These are phyloP conservation scores for Liparis tanakae DNA, from an alignment of 2,797 vertebrate species.

Conservation along the genomic window DNA sequence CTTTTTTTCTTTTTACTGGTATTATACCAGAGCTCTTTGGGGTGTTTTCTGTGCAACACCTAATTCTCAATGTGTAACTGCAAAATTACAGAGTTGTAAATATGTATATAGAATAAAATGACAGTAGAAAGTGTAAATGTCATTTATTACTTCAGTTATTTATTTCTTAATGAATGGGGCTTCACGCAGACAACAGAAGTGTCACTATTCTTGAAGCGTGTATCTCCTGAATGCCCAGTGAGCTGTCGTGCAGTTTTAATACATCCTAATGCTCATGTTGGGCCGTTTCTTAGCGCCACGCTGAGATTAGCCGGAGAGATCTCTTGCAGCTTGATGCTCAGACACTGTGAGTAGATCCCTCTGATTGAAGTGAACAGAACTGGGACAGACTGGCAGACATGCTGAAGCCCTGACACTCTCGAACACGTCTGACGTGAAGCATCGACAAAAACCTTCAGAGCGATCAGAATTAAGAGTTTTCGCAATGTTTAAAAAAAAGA, in stretches of 20 bases:
- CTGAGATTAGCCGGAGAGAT: conserved; percentile 66
- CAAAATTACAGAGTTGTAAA: neutral
- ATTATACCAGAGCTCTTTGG: neutral
- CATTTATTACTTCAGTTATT: neutral
- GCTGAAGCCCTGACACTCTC: conserved; percentile 28
- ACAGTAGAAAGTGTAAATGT: neutral
- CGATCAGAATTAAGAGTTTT: neutral
- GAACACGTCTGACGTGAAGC: conserved; percentile 33
- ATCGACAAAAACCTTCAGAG: conserved; percentile 20
- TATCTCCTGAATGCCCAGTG: conserved; percentile 4
- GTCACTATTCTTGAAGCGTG: neutral
- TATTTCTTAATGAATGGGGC: neutral
- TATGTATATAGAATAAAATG: neutral
- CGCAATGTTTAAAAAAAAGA: too few species aligned
- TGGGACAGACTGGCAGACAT: conserved; percentile 67
- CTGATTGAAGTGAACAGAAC: conserved; percentile 82
- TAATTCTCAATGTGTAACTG: neutral
- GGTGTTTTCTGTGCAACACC: neutral
- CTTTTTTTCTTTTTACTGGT: neutral
- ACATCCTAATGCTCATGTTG: conserved; percentile 33
- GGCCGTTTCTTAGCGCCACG: conserved; percentile 35
- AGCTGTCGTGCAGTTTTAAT: conserved; percentile 20
- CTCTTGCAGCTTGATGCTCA: conserved; percentile 68
- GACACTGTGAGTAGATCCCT: conserved; percentile 75
- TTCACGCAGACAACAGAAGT: neutral